Percentiles rank a stretch among this genome's conserved stretches.
These are phyloP conservation scores for Odocoileus hemionus DNA, from an alignment of 2,113 vertebrate species.

Conservation along the genomic window DNA sequence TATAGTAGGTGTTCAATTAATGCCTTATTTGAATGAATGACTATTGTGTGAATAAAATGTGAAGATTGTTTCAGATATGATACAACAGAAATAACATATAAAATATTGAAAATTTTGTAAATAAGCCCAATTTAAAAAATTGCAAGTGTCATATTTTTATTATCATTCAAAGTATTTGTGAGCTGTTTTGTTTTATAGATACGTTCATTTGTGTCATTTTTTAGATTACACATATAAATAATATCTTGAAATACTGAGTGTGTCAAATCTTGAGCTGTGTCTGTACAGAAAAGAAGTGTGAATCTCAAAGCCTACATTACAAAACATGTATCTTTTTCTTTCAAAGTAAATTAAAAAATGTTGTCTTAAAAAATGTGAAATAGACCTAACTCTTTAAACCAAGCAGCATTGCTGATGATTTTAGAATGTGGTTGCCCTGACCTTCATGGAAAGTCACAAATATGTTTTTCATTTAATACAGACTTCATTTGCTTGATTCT, in stretches of 20 bases:
- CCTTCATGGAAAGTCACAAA: slow-evolving; percentile 33
- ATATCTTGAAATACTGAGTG: neutral
- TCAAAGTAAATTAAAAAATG: slow-evolving; percentile 22
- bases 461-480: slow-evolving; percentile 61
- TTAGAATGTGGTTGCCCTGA: slow-evolving; percentile 38
- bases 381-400: neutral
- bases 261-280: neutral
- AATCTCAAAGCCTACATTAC: neutral
- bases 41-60: neutral
- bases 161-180: neutral
- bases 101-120: neutral
- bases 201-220: neutral
- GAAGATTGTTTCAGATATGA: neutral
- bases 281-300: neutral
- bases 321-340: slow-evolving; percentile 1
- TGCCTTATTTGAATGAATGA: neutral
- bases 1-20: neutral
- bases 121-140: neutral
- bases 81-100: neutral
- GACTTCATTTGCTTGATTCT: slow-evolving; percentile 23
- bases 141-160: slow-evolving; percentile 11
- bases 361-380: neutral
- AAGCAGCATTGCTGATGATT: slow-evolving; percentile 32
- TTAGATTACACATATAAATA: neutral
- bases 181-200: neutral